Evolutionary conservation across 2,888 invertebrate genomes (phyloP), one percentile per base, ranked within the genome.

Genomic region (Tenthredo scrophulariae): DNA sequence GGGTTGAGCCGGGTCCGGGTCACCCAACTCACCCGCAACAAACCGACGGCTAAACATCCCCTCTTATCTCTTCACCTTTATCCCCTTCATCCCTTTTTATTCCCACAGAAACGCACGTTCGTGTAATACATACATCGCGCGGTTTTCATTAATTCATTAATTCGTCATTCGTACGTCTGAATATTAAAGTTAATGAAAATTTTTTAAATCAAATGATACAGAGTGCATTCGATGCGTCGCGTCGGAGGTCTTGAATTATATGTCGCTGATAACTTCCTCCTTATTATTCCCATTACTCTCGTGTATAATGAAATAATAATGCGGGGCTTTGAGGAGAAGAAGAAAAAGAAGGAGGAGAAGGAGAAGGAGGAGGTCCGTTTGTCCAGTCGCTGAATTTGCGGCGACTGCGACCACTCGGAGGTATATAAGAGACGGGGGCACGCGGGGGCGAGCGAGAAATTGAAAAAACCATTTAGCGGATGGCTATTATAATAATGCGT

Each of bases 401-500:
- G 40, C 75, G 43, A 26, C 26, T 26, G 29, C 75, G 75, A 46
- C 43, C 50, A 50, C 50, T 22, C 26, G 62, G 22, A 62, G 62
- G 62, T 62, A 62, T 26, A 43, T 46, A 75, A 37, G 33, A 33
- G 70, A 70, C 13, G 6, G 70, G 70, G 40, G 74, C 6, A 43
- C 37, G 37, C 58, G 58, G 80, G 33, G 62, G 40, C 22, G 86
- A 87, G 88, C 88, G 88, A 90, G 90, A 91, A 90, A 92, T 92
- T 92, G 92, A 90, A 93, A 93, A 93, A 93, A 92, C 90, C 93
- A 93, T 93, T 93, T 93, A 93, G 93, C 92, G 93, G 92, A 92
- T 92, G 92, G 92, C 92, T 91, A 93, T 93, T 93, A 93, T 92
- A 92, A 93, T 93, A 93, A 93, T 93, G 92, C 93, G 93, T 74